These are phyloP conservation scores for Odontamblyopus lacepedii DNA, from an alignment of 2,797 vertebrate genomes.

Conservation along the genomic window DNA sequence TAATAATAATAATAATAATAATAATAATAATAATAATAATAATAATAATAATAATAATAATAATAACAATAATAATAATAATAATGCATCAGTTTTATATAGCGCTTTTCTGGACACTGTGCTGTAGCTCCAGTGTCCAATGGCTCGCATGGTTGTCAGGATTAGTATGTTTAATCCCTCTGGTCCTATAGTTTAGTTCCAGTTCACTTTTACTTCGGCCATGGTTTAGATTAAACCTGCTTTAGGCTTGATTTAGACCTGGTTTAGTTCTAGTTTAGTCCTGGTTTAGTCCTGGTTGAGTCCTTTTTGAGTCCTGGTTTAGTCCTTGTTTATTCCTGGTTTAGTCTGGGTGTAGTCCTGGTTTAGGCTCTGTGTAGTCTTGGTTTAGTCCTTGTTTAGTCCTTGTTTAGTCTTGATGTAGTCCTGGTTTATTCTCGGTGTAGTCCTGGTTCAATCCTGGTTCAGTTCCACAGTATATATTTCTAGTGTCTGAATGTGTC, in stretches of 20 bases:
- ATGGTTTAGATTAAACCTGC: neutral
- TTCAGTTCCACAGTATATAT: constrained; percentile 40
- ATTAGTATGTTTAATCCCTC: too few species aligned
- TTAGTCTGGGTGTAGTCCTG: neutral
- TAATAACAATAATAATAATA: too few species aligned
- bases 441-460: neutral
- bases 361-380: neutral
- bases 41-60: too few species aligned
- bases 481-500: constrained; percentile 72
- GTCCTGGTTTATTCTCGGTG: neutral
- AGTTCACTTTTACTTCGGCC: neutral
- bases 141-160: too few species aligned
- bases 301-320: neutral
- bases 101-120: too few species aligned
- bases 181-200: neutral
- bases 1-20: too few species aligned
- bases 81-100: too few species aligned
- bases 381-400: neutral
- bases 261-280: neutral
- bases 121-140: too few species aligned
- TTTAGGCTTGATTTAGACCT: neutral
- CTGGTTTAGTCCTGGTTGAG: neutral
- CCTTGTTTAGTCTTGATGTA: neutral
- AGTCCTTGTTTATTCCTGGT: neutral
- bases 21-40: too few species aligned